Evolutionary conservation across 2,113 vertebrate species (phyloP).

Genomic region (Addax nasomaculatus): DNA sequence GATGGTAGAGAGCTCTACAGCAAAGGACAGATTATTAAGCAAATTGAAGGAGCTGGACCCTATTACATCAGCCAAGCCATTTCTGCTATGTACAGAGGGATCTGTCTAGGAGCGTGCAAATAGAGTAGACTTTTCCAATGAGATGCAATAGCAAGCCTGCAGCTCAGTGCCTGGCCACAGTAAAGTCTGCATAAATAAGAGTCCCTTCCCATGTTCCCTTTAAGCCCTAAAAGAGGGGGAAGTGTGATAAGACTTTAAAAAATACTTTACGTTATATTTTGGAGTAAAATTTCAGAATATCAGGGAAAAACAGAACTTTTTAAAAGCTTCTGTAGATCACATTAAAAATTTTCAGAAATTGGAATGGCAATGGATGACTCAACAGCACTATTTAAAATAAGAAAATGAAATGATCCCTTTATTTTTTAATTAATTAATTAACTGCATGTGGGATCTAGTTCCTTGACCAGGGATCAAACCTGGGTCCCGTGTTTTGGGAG

Average conservation of each 20-base stretch:
- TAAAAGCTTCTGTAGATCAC: not conserved
- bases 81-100: not conserved
- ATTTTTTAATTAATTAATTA: not conserved
- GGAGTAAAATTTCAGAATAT: not conserved
- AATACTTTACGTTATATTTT: not conserved
- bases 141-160: not conserved
- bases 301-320: not conserved
- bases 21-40: not conserved
- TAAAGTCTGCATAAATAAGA: not conserved
- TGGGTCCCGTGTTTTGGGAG: not conserved
- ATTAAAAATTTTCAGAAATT: not conserved
- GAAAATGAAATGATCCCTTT: conserved; percentile 1
- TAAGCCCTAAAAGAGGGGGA: not conserved
- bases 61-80: not conserved
- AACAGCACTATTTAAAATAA: not conserved
- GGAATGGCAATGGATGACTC: not conserved
- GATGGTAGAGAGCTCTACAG: not conserved
- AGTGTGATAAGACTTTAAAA: not conserved
- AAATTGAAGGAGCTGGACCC: not conserved
- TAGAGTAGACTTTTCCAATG: not conserved
- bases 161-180: not conserved
- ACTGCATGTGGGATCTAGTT: not conserved
- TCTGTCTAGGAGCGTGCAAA: not conserved
- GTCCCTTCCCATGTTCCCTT: not conserved
- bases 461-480: not conserved